phyloP scores from a whole-genome alignment of 2,113 vertebrate genomes.

The Promerops cafer region DNA sequence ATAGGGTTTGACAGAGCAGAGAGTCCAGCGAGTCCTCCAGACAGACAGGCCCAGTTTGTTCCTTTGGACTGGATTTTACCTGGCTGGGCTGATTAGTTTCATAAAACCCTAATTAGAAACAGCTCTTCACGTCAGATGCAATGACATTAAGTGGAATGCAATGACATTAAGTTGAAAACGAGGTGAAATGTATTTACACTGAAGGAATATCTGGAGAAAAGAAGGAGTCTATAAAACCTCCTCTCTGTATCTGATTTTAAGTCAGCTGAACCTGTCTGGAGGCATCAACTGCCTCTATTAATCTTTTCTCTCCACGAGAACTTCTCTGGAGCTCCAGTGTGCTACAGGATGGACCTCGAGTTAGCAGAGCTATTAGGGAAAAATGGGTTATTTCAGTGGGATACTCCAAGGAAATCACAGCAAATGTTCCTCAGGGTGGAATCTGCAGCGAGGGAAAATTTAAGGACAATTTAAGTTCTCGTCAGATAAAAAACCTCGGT shows the following conservation, averaged over 20 bases:
- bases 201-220: background rate
- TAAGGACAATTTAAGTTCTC: background rate
- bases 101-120: slow-evolving; percentile 4
- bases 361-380: background rate
- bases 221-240: background rate
- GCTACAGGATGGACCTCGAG: background rate
- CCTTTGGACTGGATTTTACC: background rate
- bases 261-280: background rate
- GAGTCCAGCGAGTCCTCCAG: background rate
- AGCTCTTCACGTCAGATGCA: background rate
- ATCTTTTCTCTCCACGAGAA: background rate
- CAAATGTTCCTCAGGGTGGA: background rate
- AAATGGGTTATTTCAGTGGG: background rate
- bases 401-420: background rate
- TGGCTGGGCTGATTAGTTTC: slow-evolving; percentile 7
- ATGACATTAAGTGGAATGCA: background rate
- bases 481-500: background rate
- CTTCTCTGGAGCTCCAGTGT: background rate
- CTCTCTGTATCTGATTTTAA: background rate
- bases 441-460: background rate
- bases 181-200: background rate
- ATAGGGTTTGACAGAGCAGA: background rate
- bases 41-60: background rate
- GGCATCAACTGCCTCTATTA: background rate
- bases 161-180: background rate